Conservation (phyloP, 2,113 vertebrate species). For the Microtus montanus region DNA sequence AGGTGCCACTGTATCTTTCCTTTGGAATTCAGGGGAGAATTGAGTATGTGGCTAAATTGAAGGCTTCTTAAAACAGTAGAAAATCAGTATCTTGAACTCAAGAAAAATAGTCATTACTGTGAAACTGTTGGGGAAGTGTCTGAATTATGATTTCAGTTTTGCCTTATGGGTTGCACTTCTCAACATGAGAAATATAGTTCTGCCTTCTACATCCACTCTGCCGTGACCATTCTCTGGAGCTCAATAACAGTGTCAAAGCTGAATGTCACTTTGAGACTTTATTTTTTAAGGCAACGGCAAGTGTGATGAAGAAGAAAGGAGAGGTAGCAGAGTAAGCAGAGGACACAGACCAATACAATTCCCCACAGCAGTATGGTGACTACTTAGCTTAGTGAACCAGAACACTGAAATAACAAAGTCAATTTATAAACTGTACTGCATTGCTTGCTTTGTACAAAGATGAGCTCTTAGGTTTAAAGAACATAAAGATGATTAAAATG, state of each 20-base stretch:
- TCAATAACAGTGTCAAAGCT: conserved; percentile 48
- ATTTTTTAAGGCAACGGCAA: conserved; percentile 36
- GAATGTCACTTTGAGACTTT: conserved; percentile 65
- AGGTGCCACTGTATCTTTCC: neutral
- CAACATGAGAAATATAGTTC: conserved; percentile 6
- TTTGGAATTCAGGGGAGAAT: conserved; percentile 25
- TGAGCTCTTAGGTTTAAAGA: neutral
- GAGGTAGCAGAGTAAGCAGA: conserved; percentile 55
- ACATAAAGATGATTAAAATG: neutral
- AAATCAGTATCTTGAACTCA: conserved; percentile 27
- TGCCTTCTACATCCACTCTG: conserved; percentile 1
- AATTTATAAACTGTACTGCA: conserved; percentile 44
- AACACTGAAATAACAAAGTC: conserved; percentile 49
- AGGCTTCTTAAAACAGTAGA: neutral
- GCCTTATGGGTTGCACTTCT: neutral
- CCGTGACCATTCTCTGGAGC: conserved; percentile 55
- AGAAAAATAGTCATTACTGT: conserved; percentile 5
- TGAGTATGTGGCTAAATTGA: conserved; percentile 21
- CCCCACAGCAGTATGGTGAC: neutral
- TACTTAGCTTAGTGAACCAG: conserved; percentile 50
- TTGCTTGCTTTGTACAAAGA: conserved; percentile 1
- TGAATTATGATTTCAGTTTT: conserved; percentile 32
- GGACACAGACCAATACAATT: conserved; percentile 11
- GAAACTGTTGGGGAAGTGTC: neutral
- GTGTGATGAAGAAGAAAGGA: conserved; percentile 34